phyloP scores from a whole-genome alignment of 2,113 vertebrate species.

The Phoxinus phoxinus region DNA sequence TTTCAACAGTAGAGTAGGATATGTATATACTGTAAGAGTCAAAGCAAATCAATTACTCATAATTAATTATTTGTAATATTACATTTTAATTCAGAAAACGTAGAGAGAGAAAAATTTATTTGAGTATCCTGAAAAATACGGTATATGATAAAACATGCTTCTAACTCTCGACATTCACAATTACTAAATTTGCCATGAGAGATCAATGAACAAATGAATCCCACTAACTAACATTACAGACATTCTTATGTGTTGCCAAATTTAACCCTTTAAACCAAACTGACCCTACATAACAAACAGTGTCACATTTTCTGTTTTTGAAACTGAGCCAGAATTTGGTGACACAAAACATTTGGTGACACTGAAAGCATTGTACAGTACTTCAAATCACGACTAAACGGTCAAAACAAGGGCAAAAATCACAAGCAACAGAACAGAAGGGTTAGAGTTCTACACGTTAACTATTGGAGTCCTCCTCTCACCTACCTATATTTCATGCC shows the following conservation, averaged over 20 bases:
- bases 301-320: neutral
- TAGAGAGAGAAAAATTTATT: neutral
- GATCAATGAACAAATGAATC: neutral
- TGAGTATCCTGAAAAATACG: neutral
- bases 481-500: conserved; percentile 97
- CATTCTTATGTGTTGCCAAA: neutral
- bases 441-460: neutral
- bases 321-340: neutral
- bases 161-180: neutral
- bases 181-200: neutral
- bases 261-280: neutral
- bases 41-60: too few relatives aligned
- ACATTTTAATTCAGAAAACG: too few relatives aligned
- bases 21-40: too few relatives aligned
- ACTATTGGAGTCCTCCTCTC: neutral
- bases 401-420: neutral
- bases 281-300: neutral
- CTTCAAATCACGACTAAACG: neutral
- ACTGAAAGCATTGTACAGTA: too few relatives aligned
- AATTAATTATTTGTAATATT: too few relatives aligned
- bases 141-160: neutral
- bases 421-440: neutral
- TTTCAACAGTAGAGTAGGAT: too few relatives aligned
- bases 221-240: neutral
- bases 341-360: too few relatives aligned